A percentile compares a stretch with the other conserved stretches of the same genome.
Evolutionary conservation across 1,140 invertebrate genomes (phyloP).

Genomic region (Drosophila kurseongensis): DNA sequence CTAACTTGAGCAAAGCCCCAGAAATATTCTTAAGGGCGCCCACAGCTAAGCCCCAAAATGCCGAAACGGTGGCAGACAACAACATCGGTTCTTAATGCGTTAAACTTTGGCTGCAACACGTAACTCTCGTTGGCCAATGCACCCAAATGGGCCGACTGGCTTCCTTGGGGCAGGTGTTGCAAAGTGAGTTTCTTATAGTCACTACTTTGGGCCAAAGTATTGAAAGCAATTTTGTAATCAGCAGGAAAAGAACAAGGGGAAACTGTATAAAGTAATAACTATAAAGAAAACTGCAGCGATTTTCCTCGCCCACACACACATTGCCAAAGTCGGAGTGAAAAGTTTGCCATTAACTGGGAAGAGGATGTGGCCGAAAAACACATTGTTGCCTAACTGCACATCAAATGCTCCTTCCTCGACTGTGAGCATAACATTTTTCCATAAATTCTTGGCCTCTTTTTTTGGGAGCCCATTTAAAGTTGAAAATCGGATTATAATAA

Average conservation of each 20-base stretch:
- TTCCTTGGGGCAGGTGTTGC: constrained; percentile 55
- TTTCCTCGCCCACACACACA: constrained; percentile 39
- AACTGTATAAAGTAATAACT: constrained; percentile 78
- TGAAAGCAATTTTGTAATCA: constrained; percentile 80
- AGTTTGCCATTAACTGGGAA: constrained; percentile 49
- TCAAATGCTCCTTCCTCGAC: constrained; percentile 34
- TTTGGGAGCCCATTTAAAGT: constrained; percentile 52
- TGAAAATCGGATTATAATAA: constrained; percentile 78
- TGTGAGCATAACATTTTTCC: constrained; percentile 30
- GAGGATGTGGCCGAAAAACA: constrained; percentile 40
- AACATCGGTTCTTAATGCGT: constrained; percentile 75
- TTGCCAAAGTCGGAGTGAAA: constrained; percentile 32
- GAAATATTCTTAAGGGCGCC: constrained; percentile 25
- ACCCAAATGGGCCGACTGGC: constrained; percentile 35
- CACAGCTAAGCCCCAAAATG: constrained; percentile 32
- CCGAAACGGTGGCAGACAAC: constrained; percentile 24
- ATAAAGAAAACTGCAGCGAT: constrained; percentile 75
- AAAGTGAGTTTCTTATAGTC: constrained; percentile 61
- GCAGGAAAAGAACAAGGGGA: constrained; percentile 50
- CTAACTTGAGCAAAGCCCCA: neutral
- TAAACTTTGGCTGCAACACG: constrained; percentile 78
- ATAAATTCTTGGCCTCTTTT: constrained; percentile 28
- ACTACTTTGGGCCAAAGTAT: constrained; percentile 58
- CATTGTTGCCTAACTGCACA: constrained; percentile 50
- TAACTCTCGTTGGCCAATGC: constrained; percentile 70